Base-by-base conservation (phyloP, 1,140 invertebrate species). In the Drosophila quadrilineata region DNA sequence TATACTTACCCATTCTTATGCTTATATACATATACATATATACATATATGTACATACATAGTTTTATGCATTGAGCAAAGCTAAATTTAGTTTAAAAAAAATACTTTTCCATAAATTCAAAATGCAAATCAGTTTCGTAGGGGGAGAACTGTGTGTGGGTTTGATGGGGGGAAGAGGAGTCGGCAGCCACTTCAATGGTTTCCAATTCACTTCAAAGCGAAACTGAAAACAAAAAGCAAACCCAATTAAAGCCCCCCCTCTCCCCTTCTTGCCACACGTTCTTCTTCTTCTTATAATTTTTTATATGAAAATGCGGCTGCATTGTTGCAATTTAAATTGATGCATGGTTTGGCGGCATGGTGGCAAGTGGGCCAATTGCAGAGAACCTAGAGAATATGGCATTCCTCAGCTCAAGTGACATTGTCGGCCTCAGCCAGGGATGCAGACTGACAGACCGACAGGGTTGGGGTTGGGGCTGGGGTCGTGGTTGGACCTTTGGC, bases 41-140 rank as follows among this genome's bases (percentile, higher is more conserved):
- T n/a, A n/a, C n/a, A n/a, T n/a, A n/a, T n/a, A n/a, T n/a, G n/a
- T 35, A 14, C 12, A 35, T 26, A 45, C 12, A 43, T 6, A 45
- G 26, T 14, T n/a, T 28, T 16, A 28, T 28, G 41, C 22, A 45
- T 10, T 28, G 41, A 21, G 36, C 31, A 22, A 62, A 40, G 50
- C 75, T 79, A 77, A 77, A 79, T 79, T 79, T 79, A 79, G 75
- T 79, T 45, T 70, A 71, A 79, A n/a, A n/a, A n/a, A n/a, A n/a
- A n/a, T n/a, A 70, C 62, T 65, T 57, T 72, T 77, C 64, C 64
- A 73, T 48, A 43, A 28, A 35, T 12, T 58, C 54, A 53, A 48
- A 71, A 75, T 75, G 75, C 75, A 79, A 79, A 79, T 79, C 65
- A 41, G 53, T 45, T 46, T 52, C 43, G 43, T 29, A 14, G 9